Conservation (phyloP, 2,888 invertebrate genomes). For the Slavum lentiscoides region DNA sequence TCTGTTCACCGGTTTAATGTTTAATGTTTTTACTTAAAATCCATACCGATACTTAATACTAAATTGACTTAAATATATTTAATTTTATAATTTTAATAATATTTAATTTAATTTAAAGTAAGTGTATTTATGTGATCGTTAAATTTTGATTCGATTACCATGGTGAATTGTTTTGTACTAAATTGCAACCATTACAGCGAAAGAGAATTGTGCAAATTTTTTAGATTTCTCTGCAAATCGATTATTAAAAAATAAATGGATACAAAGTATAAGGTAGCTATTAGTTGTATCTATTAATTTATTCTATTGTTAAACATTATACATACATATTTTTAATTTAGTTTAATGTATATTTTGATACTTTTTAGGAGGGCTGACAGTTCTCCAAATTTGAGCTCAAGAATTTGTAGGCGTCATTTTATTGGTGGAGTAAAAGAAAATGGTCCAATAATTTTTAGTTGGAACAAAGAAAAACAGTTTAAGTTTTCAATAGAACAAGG, state of each 20-base stretch:
- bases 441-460: not conserved
- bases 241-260: constrained; percentile 27
- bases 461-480: not conserved
- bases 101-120: too few relatives aligned
- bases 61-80: too few relatives aligned
- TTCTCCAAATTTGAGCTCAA: not conserved
- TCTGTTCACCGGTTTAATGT: too few relatives aligned
- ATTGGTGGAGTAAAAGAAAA: not conserved
- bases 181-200: constrained; percentile 29
- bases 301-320: not conserved
- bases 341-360: too few relatives aligned
- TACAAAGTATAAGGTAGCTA: not conserved
- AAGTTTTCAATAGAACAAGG: too few relatives aligned
- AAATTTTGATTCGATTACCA: too few relatives aligned
- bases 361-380: not conserved
- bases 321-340: too few relatives aligned
- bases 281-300: not conserved
- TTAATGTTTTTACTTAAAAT: too few relatives aligned
- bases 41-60: too few relatives aligned
- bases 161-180: constrained; percentile 22
- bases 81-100: too few relatives aligned
- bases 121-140: too few relatives aligned
- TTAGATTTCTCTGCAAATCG: constrained; percentile 24
- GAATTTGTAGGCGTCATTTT: constrained; percentile 5
- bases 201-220: constrained; percentile 1